Base-by-base conservation (phyloP, 1,140 invertebrate genomes). In the Papilio helenus region DNA sequence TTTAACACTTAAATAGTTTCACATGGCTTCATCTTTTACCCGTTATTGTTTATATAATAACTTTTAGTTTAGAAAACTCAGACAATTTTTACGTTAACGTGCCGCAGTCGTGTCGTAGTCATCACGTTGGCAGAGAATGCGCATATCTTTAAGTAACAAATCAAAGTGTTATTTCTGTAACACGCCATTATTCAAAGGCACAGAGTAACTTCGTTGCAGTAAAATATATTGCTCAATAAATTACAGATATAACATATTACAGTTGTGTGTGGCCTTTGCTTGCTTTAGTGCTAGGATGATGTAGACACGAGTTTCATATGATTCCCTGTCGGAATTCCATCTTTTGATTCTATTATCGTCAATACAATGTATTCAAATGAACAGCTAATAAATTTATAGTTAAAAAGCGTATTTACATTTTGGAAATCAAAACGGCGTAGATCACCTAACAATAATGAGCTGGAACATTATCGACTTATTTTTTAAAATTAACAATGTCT, bases 81-180 rank as follows among this genome's bases (percentile, higher is more conserved):
- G 1, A 7, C 18, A 51, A 7, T 58, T 80, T 71, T 76, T 29
- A 80, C 72, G 26, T 7, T 3, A 79, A 26, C 20, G 23, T 72
- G n/a, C 20, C 4, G 0, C 42, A 12, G n/a, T 86, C 88, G 85
- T 80, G 73, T 88, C 84, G 84, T 65, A 23, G 20, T 73, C 90
- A 84, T 86, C 3, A 83, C 88, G 80, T 73, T 20, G 8, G 14
- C 8, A 71, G 20, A 83, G 82, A 86, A 84, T 10, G 14, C 26
- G 68, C 71, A 29, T 79, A n/a, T 81, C 72, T 83, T 83, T 79
- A 86, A 85, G 85, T 84, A 86, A 90, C 87, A 90, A 92, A 89
- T 91, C 88, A 90, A 88, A 90, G 84, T 86, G 86, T 87, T 92
- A 92, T 92, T 92, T 91, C 86, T 86, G 90, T 87, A 85, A 79